phyloP scores from a whole-genome alignment of 2,113 vertebrate species.

The Siniperca chuatsi region DNA sequence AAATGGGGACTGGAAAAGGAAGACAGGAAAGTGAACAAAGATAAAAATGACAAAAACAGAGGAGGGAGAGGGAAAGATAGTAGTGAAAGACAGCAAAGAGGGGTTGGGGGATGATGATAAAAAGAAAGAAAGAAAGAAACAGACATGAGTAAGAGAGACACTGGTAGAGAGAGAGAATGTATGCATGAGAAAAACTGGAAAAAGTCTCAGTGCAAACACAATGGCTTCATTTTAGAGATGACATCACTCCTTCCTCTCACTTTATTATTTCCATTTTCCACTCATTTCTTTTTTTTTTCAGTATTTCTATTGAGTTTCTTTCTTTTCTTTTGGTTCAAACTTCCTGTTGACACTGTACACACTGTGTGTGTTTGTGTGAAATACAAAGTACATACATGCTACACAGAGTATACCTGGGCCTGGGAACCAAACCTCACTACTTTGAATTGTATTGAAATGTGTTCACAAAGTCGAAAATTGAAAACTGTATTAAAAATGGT shows the following conservation, averaged over 20 bases:
- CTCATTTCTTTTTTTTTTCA: constrained; percentile 8
- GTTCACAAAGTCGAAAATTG: not conserved
- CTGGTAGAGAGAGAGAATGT: not conserved
- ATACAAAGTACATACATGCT: too few species aligned
- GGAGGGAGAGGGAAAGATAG: not conserved
- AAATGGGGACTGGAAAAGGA: not conserved
- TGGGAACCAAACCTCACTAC: not conserved
- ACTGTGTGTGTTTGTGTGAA: too few species aligned
- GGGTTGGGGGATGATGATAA: too few species aligned
- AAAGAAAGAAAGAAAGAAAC: not conserved
- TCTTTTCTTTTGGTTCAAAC: constrained; percentile 16
- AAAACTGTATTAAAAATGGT: not conserved
- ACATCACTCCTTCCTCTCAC: constrained; percentile 52
- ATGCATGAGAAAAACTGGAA: not conserved
- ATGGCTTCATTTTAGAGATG: constrained; percentile 33
- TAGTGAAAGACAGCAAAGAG: not conserved
- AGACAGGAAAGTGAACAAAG: not conserved
- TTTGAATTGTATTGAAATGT: not conserved
- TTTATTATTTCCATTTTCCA: constrained; percentile 21
- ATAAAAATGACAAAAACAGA: not conserved
- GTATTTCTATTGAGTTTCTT: not conserved
- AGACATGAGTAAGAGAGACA: not conserved
- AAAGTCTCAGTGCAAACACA: constrained; percentile 38
- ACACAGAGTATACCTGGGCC: not conserved
- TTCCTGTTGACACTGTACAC: constrained; percentile 38